These are phyloP conservation scores for Montipora cactus DNA, from an alignment of 64 coral and sea anemone species.

Conservation along the genomic window DNA sequence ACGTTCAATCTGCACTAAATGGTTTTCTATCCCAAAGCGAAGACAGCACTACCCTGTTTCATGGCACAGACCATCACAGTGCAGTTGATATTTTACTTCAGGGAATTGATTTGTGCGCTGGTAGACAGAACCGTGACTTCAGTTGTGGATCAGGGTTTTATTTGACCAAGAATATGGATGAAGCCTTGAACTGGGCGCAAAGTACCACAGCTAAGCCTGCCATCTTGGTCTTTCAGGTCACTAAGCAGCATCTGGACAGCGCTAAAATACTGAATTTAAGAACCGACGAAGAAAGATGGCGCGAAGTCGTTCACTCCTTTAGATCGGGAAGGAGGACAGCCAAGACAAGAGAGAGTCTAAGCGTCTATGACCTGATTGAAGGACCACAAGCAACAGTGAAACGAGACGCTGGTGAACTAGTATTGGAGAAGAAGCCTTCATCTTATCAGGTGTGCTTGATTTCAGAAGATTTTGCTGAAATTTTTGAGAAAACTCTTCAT, in stretches of 20 bases:
- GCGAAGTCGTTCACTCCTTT: constrained; percentile 33
- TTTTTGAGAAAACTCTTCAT: constrained; percentile 10
- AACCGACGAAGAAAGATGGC: constrained; percentile 21
- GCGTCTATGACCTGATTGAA: constrained; percentile 58
- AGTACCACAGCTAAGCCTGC: constrained; percentile 58
- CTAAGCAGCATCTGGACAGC: background rate
- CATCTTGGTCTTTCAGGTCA: constrained; percentile 70
- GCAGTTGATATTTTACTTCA: constrained; percentile 66
- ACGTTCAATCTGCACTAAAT: background rate
- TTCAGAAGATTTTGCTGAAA: constrained; percentile 61
- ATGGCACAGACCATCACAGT: constrained; percentile 86
- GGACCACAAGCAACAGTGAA: constrained; percentile 26
- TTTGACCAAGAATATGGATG: constrained; percentile 34
- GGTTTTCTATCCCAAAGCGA: background rate
- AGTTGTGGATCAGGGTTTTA: constrained; percentile 85
- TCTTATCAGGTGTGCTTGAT: constrained; percentile 65
- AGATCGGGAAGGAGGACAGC: background rate
- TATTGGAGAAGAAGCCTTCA: background rate
- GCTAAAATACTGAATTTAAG: constrained; percentile 16
- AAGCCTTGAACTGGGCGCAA: constrained; percentile 31
- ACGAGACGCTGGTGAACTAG: background rate
- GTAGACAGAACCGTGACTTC: constrained; percentile 73
- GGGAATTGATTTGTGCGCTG: constrained; percentile 68
- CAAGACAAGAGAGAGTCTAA: constrained; percentile 17
- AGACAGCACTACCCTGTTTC: constrained; percentile 34